Conservation (phyloP, 2,888 invertebrate genomes). For the Lepidonotus clava region DNA sequence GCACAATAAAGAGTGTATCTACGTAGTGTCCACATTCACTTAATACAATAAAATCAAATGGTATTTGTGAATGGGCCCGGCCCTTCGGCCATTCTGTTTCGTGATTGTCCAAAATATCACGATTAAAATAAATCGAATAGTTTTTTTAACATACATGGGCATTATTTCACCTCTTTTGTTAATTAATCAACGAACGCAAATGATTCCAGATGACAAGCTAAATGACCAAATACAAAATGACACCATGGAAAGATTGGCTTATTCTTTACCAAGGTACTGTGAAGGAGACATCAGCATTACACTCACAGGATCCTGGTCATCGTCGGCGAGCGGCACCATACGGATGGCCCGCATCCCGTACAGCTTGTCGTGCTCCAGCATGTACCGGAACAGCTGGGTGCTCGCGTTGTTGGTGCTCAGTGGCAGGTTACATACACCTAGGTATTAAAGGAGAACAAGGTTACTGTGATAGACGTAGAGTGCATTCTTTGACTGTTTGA, state of each 20-base stretch:
- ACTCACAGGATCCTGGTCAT: slow-evolving; percentile 46
- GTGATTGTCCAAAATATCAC: no score
- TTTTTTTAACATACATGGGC: background rate
- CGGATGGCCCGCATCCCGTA: slow-evolving; percentile 86
- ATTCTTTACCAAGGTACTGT: slow-evolving; percentile 57
- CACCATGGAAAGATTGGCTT: background rate
- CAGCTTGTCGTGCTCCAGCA: slow-evolving; percentile 85
- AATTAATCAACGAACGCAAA: background rate
- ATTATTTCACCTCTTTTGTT: background rate
- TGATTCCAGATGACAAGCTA: background rate
- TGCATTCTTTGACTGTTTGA: no score
- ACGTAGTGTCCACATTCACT: no score
- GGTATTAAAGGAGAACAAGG: no score
- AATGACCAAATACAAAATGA: background rate
- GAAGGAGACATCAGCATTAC: background rate
- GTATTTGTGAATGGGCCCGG: no score
- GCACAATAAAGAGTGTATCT: no score
- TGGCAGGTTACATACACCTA: slow-evolving; percentile 35
- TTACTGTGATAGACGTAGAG: no score
- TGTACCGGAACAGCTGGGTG: slow-evolving; percentile 86
- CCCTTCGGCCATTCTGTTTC: no score
- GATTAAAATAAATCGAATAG: background rate
- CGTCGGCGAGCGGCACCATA: slow-evolving; percentile 78
- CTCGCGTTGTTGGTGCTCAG: slow-evolving; percentile 84
- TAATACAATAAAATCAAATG: no score